Percentiles rank a stretch among this genome's conserved stretches.
These are phyloP conservation scores for Cliona cf. orientalis DNA, from an alignment of 37 sponge, comb jelly and placozoan genomes.

Conservation along the genomic window DNA sequence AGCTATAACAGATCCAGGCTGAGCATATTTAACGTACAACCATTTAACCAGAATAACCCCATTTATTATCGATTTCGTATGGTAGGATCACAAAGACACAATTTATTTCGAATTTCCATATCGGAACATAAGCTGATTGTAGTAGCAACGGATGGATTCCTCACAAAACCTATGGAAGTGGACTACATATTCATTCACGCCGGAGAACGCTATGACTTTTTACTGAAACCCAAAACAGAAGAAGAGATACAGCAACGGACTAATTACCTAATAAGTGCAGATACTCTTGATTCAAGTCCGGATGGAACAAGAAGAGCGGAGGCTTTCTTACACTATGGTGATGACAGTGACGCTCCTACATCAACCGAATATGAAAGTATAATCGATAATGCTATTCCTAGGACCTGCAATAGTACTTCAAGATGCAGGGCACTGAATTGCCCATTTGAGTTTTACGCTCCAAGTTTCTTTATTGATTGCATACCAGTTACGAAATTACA, in stretches of 20 bases:
- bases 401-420: too few relatives aligned
- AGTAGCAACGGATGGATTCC: constrained; percentile 69
- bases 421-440: too few relatives aligned
- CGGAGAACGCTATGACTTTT: constrained; percentile 82
- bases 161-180: constrained; percentile 50
- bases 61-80: constrained; percentile 5
- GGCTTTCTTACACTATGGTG: not conserved
- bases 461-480: too few relatives aligned
- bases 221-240: constrained; percentile 31
- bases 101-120: constrained; percentile 58
- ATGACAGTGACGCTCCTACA: too few relatives aligned
- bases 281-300: constrained; percentile 64
- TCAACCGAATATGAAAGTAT: too few relatives aligned
- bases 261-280: constrained; percentile 48
- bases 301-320: not conserved
- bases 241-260: constrained; percentile 1
- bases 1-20: constrained; percentile 25
- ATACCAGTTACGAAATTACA: too few relatives aligned
- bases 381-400: too few relatives aligned
- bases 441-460: too few relatives aligned
- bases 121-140: constrained; percentile 69
- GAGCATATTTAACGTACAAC: constrained; percentile 36
- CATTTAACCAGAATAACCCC: too few relatives aligned
- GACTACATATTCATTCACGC: constrained; percentile 66
- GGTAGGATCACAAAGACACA: constrained; percentile 61